phyloP scores from a whole-genome alignment of 2,113 vertebrate species.

The Thamnaconus septentrionalis region DNA sequence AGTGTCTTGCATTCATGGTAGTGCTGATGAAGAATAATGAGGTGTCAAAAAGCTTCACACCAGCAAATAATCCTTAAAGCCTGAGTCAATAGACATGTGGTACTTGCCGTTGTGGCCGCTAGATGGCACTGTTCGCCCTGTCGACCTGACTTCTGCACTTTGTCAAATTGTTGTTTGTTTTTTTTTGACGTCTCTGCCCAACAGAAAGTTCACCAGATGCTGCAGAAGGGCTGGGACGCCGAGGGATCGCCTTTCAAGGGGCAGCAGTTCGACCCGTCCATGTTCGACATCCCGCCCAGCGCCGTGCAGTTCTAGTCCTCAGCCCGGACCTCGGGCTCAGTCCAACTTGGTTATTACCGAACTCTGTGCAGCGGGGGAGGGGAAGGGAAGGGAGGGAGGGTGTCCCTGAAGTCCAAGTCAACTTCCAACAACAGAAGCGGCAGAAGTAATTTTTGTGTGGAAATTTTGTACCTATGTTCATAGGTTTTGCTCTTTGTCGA shows the following conservation, averaged over 20 bases:
- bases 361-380: not conserved
- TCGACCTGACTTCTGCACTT: fast-evolving
- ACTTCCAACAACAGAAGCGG: not conserved
- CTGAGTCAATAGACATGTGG: not conserved
- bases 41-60: no score
- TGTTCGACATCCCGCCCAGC: slow-evolving; percentile 95
- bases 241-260: slow-evolving; percentile 95
- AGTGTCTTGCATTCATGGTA: no score
- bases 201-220: slow-evolving; percentile 97
- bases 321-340: slow-evolving; percentile 9
- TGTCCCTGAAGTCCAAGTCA: not conserved
- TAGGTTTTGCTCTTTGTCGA: slow-evolving; percentile 29
- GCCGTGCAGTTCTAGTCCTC: slow-evolving; percentile 91
- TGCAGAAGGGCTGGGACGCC: slow-evolving; percentile 98
- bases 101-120: not conserved
- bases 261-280: slow-evolving; percentile 92
- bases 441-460: no score
- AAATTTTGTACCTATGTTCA: not conserved
- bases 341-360: not conserved
- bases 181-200: slow-evolving; percentile 4
- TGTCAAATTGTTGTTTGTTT: not conserved
- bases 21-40: no score
- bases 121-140: slow-evolving; percentile 19
- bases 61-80: no score
- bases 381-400: no score